A percentile compares a stretch with the other conserved stretches of the same genome.
Evolutionary conservation across 2,113 vertebrate species (phyloP).

Genomic region (Argyrosomus japonicus): DNA sequence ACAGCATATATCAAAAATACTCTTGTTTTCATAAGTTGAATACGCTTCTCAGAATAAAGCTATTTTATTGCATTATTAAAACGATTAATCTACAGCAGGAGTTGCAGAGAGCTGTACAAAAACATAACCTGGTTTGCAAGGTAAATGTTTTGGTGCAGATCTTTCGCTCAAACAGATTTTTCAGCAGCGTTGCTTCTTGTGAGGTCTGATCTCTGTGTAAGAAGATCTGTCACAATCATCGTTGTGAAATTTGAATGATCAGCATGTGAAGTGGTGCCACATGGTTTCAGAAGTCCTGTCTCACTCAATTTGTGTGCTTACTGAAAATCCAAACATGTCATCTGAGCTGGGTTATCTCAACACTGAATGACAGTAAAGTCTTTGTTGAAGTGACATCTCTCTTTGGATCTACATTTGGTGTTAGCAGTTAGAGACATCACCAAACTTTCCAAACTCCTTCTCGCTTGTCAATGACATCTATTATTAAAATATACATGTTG

Average conservation of each 20-base stretch:
- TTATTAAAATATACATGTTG: too few species aligned
- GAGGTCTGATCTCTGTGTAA: background rate
- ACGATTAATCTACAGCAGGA: slow-evolving; percentile 53
- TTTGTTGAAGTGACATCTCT: background rate
- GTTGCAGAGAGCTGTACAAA: background rate
- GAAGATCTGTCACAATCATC: background rate
- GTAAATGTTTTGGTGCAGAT: background rate
- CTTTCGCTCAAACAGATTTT: background rate
- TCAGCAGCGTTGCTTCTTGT: background rate
- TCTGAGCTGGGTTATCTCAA: background rate
- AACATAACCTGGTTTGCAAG: background rate
- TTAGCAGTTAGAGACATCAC: background rate
- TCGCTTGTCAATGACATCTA: too few species aligned
- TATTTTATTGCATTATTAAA: slow-evolving; percentile 92
- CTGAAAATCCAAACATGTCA: background rate
- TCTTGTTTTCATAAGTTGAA: slow-evolving; percentile 75
- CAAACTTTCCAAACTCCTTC: too few species aligned
- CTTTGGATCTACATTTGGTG: background rate
- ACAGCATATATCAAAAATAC: slow-evolving; percentile 63
- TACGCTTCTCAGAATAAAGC: slow-evolving; percentile 88
- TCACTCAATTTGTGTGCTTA: background rate
- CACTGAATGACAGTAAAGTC: background rate
- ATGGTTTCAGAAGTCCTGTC: too few species aligned
- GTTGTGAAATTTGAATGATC: background rate
- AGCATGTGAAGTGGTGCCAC: background rate